Conservation (phyloP, 2,797 vertebrate species). For the Cynopterus sphinx region DNA sequence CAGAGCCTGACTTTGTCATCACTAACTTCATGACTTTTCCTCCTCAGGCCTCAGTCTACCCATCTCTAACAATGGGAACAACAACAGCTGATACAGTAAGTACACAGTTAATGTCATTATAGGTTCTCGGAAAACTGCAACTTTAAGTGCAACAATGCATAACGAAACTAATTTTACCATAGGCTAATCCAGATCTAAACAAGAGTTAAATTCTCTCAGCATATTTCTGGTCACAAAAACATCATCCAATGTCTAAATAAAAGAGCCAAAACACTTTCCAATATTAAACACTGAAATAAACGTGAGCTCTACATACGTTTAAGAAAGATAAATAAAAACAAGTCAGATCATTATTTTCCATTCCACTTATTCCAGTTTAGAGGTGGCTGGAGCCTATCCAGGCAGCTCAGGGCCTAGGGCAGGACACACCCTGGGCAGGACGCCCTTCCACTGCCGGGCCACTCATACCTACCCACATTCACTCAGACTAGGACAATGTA, state of each 20-base stretch:
- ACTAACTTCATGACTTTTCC: background rate
- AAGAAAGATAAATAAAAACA: background rate
- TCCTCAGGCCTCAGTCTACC: background rate
- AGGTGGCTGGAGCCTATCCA: background rate
- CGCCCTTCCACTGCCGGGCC: background rate
- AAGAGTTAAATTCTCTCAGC: background rate
- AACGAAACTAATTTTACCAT: background rate
- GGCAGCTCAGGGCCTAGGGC: background rate
- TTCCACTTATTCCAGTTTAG: background rate
- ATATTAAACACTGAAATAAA: background rate
- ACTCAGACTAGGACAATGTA: background rate
- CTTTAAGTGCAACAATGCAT: background rate
- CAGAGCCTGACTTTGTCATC: background rate
- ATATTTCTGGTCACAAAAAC: background rate
- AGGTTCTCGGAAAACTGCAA: background rate
- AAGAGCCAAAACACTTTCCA: background rate
- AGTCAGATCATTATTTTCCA: background rate
- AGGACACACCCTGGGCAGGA: background rate
- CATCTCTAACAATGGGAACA: background rate
- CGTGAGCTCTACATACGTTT: background rate
- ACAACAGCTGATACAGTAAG: background rate
- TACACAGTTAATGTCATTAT: background rate
- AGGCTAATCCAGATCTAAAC: background rate
- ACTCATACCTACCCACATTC: background rate
- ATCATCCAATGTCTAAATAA: background rate